Evolutionary conservation across 1,140 invertebrate genomes (phyloP).

Genomic region (Philotrypesis tridentata): DNA sequence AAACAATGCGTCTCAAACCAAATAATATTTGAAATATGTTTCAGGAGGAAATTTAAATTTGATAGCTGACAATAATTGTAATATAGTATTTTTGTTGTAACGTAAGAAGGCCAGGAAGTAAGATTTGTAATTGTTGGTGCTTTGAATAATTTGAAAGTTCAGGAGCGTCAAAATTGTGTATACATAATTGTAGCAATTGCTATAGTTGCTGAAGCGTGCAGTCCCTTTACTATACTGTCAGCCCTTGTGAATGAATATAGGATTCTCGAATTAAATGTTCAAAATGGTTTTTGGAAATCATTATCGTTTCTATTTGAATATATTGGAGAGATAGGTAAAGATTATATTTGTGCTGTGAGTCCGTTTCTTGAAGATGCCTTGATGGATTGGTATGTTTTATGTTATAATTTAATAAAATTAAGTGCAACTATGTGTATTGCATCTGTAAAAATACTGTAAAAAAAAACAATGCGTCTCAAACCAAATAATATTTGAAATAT

Average conservation of each 20-base stretch:
- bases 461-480: constrained; percentile 91
- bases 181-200: constrained; percentile 99
- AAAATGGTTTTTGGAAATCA: constrained; percentile 93
- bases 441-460: background rate
- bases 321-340: constrained; percentile 99
- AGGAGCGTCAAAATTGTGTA: constrained; percentile 98
- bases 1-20: constrained; percentile 93
- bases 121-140: constrained; percentile 91
- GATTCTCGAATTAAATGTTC: no score
- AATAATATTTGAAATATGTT: constrained; percentile 94
- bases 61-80: constrained; percentile 86
- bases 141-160: no score
- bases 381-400: constrained; percentile 93
- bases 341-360: constrained; percentile 99
- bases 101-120: constrained; percentile 82
- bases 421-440: no score
- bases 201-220: constrained; percentile 99
- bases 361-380: no score
- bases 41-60: constrained; percentile 89
- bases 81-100: constrained; percentile 86
- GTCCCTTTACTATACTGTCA: constrained; percentile 99
- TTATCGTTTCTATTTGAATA: constrained; percentile 99
- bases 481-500: constrained; percentile 97
- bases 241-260: no score
- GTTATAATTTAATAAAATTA: no score